Evolutionary conservation across 2,113 vertebrate species (phyloP).

Genomic region (Tachycineta bicolor): DNA sequence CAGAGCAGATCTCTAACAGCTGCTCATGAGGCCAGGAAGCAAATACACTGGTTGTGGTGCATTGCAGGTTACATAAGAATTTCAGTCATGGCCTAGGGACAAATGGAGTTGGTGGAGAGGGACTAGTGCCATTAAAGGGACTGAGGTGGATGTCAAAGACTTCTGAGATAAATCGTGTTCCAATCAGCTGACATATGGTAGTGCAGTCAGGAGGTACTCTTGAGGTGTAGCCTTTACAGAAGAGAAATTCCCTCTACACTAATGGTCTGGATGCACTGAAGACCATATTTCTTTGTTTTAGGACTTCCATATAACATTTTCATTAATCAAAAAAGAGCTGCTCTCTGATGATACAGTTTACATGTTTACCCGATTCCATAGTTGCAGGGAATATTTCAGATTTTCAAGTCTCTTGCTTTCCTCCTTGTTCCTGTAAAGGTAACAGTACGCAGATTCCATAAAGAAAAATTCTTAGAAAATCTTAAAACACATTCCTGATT

Average conservation of each 20-base stretch:
- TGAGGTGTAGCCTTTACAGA: background rate
- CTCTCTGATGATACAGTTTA: background rate
- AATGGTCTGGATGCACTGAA: background rate
- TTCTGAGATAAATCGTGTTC: background rate
- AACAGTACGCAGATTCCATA: background rate
- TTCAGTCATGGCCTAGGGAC: background rate
- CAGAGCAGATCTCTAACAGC: background rate
- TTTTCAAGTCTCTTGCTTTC: background rate
- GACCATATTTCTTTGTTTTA: background rate
- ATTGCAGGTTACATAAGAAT: background rate
- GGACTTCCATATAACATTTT: background rate
- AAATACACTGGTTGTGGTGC: background rate
- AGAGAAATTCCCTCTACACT: background rate
- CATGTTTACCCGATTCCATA: background rate
- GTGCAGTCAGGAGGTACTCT: background rate
- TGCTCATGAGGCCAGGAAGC: background rate
- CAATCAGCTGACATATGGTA: background rate
- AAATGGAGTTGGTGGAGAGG: background rate
- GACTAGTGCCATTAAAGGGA: background rate
- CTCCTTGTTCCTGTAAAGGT: background rate
- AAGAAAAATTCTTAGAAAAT: background rate
- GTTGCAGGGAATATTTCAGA: background rate
- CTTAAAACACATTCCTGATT: background rate
- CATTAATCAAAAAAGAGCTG: background rate
- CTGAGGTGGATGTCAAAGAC: background rate